Conservation (phyloP, 2,797 vertebrate genomes). For the Tauraco hartlaubi region DNA sequence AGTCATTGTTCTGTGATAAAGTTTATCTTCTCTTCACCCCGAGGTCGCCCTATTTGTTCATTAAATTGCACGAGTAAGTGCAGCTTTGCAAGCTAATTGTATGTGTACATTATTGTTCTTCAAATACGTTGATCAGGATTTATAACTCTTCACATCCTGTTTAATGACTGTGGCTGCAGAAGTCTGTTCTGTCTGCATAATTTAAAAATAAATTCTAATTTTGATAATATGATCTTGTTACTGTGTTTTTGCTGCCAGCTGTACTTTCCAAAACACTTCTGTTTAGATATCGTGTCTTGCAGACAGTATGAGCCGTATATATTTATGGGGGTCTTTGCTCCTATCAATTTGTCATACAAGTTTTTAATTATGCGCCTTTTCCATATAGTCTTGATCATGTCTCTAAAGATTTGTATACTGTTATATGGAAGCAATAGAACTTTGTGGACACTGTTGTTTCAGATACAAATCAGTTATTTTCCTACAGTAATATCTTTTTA, state of each 20-base stretch:
- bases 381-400: background rate
- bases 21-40: background rate
- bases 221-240: background rate
- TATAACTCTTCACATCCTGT: background rate
- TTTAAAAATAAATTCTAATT: background rate
- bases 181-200: background rate
- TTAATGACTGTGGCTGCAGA: background rate
- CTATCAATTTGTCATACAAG: background rate
- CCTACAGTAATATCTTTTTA: background rate
- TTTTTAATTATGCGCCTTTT: background rate
- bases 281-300: background rate
- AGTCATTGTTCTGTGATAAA: background rate
- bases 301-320: background rate
- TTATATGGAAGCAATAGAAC: background rate
- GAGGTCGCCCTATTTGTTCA: background rate
- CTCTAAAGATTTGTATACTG: background rate
- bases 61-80: background rate
- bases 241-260: background rate
- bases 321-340: background rate
- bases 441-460: background rate
- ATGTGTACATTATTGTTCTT: background rate
- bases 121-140: background rate
- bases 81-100: background rate
- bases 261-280: background rate
- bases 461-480: background rate